phyloP scores from a whole-genome alignment of 2,113 vertebrate genomes.

The rat (Rattus norvegicus) region GRCr8 NC_086034.1:28210001-28210500 shows the following conservation, averaged over 20 bases:
- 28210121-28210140: slow-evolving; percentile 55
- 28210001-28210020: slow-evolving; percentile 6
- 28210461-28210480: neutral
- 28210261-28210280: slow-evolving; percentile 37
- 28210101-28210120: slow-evolving; percentile 55
- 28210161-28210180: slow-evolving; percentile 60
- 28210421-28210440: neutral
- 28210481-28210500: neutral
- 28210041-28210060: slow-evolving; percentile 41
- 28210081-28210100: slow-evolving; percentile 44
- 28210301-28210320: slow-evolving; percentile 28
- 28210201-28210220: neutral
- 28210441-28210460: neutral
- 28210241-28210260: slow-evolving; percentile 11
- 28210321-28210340: neutral
- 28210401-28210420: neutral
- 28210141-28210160: slow-evolving; percentile 50
- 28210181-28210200: slow-evolving; percentile 53
- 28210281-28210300: neutral
- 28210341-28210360: slow-evolving; percentile 37
- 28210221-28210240: slow-evolving; percentile 41
- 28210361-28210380: neutral
- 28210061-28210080: slow-evolving; percentile 63
- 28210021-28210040: slow-evolving; percentile 49
- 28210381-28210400: neutral